These are phyloP conservation scores for Venturia canescens DNA, from an alignment of 1,140 invertebrate genomes.

Conservation along the genomic window DNA sequence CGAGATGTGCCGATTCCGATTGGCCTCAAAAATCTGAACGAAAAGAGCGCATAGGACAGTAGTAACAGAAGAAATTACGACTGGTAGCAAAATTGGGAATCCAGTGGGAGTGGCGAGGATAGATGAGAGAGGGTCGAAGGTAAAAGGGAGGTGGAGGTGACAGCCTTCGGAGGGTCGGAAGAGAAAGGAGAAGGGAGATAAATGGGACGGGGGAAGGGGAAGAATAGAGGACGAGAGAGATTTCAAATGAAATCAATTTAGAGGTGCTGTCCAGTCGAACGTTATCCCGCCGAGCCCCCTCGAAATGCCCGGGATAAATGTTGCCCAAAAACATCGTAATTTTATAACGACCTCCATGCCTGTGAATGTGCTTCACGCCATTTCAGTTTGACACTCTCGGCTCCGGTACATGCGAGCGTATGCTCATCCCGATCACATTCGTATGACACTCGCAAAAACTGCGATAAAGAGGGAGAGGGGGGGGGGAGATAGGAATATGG, in stretches of 20 bases:
- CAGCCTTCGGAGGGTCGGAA: conserved; percentile 37
- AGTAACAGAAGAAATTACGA: conserved; percentile 42
- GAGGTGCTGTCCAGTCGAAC: conserved; percentile 72
- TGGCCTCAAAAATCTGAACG: background rate
- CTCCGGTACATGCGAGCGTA: background rate
- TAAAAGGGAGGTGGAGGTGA: conserved; percentile 54
- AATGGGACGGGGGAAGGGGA: conserved; percentile 23
- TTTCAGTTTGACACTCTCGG: conserved; percentile 69
- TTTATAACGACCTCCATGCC: conserved; percentile 59
- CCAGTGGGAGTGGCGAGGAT: conserved; percentile 50
- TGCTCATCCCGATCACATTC: background rate
- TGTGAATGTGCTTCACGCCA: conserved; percentile 50
- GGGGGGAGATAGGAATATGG: conserved; percentile 20
- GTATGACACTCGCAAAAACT: background rate
- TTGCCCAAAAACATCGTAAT: conserved; percentile 75
- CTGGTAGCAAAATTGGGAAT: background rate
- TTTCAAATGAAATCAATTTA: conserved; percentile 77
- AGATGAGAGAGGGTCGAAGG: conserved; percentile 55
- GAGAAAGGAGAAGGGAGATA: conserved; percentile 55
- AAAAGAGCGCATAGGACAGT: conserved; percentile 43
- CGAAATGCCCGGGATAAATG: conserved; percentile 67
- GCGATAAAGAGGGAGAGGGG: background rate
- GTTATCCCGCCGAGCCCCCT: conserved; percentile 63
- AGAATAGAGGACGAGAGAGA: conserved; percentile 52
- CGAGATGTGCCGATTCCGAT: conserved; percentile 10